These are phyloP conservation scores for Mirounga angustirostris DNA, from an alignment of 2,113 vertebrate species.

Conservation along the genomic window DNA sequence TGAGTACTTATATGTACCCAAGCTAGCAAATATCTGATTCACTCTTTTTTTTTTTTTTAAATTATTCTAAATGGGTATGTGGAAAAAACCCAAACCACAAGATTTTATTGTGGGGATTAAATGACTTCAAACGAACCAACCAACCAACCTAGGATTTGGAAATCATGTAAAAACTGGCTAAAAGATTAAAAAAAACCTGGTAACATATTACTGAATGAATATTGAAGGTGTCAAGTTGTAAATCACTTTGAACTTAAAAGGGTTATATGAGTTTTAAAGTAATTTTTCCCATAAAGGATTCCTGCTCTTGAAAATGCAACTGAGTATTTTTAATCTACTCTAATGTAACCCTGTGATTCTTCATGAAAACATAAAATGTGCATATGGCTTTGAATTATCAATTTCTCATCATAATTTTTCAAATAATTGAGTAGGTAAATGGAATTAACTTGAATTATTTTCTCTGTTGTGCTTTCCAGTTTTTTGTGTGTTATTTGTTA, in stretches of 20 bases:
- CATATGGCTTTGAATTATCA: neutral
- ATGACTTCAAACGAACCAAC: conserved; percentile 34
- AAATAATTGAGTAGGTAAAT: conserved; percentile 47
- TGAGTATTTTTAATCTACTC: conserved; percentile 29
- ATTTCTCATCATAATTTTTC: conserved; percentile 50
- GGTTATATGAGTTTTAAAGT: conserved; percentile 51
- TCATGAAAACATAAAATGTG: conserved; percentile 56
- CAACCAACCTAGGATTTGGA: neutral
- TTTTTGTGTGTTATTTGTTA: neutral
- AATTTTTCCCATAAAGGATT: conserved; percentile 39
- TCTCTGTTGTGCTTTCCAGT: neutral
- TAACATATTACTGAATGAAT: neutral
- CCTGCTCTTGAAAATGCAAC: neutral
- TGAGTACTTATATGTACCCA: neutral
- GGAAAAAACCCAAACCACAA: conserved; percentile 21
- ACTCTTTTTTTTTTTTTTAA: neutral
- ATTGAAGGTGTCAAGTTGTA: neutral
- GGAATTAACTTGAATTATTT: conserved; percentile 46
- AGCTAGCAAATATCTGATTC: conserved; percentile 39
- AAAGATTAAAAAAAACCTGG: neutral
- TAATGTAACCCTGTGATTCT: conserved; percentile 51
- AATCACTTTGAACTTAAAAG: conserved; percentile 30
- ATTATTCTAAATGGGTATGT: conserved; percentile 38
- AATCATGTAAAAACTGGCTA: conserved; percentile 52
- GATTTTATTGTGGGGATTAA: conserved; percentile 41